Evolutionary conservation across 2,888 invertebrate species (phyloP).

Genomic region (Catonia carolina): DNA sequence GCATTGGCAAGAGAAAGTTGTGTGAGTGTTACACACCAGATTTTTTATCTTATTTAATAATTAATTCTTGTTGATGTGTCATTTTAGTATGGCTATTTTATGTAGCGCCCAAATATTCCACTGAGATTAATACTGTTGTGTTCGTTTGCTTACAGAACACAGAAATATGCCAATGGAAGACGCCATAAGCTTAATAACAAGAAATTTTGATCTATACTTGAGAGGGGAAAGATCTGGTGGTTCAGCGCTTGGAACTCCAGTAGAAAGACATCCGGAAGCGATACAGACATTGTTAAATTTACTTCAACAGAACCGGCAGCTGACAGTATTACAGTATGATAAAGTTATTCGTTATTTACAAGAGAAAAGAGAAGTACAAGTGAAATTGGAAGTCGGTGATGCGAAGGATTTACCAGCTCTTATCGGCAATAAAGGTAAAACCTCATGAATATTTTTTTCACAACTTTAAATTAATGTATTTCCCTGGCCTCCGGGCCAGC

Average conservation of each 20-base stretch:
- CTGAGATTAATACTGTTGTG: no score
- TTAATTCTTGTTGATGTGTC: no score
- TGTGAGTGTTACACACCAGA: no score
- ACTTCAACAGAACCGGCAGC: conserved; percentile 70
- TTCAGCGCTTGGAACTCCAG: conserved; percentile 31
- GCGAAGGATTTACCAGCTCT: conserved; percentile 43
- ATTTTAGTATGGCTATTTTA: no score
- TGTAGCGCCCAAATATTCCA: no score
- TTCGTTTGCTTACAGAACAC: conserved; percentile 78
- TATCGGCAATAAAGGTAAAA: no score
- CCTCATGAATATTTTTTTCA: not conserved
- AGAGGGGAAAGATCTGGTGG: conserved; percentile 40
- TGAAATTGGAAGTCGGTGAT: conserved; percentile 67
- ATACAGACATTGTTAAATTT: conserved; percentile 65
- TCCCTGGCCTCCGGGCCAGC: not conserved
- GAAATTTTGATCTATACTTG: conserved; percentile 59
- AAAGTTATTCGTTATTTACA: conserved; percentile 64
- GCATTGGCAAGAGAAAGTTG: no score
- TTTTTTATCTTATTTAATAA: no score
- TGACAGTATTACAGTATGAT: conserved; percentile 73
- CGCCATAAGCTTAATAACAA: conserved; percentile 68
- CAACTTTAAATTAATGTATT: not conserved
- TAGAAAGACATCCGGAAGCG: conserved; percentile 54
- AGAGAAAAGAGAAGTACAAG: conserved; percentile 58
- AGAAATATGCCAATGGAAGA: conserved; percentile 94